Evolutionary conservation across 2,113 vertebrate genomes (phyloP).

Genomic region (Burhinus oedicnemus): DNA sequence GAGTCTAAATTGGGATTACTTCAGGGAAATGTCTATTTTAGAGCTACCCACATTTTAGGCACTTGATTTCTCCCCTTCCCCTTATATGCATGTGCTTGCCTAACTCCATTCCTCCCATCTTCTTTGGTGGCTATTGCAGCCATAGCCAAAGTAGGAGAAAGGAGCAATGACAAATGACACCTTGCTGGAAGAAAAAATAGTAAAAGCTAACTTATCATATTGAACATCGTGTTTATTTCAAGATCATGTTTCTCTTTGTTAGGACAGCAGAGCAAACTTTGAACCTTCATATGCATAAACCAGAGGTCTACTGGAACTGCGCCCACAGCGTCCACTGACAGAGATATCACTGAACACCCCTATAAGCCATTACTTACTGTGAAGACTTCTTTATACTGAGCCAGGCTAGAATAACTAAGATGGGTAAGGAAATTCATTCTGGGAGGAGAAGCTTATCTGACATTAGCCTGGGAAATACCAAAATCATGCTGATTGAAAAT

Average conservation of each 20-base stretch:
- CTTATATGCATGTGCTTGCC: not conserved
- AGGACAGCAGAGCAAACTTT: not conserved
- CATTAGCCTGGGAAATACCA: not conserved
- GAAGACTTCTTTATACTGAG: not conserved
- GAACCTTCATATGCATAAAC: not conserved
- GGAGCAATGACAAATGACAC: not conserved
- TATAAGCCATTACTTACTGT: not conserved
- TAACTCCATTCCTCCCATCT: not conserved
- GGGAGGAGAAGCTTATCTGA: not conserved
- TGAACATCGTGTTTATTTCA: not conserved
- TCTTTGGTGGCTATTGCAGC: not conserved
- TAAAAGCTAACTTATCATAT: not conserved
- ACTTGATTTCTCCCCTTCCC: not conserved
- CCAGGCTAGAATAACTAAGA: not conserved
- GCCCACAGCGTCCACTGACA: rapidly evolving
- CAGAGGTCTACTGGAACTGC: not conserved
- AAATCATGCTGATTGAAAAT: not conserved
- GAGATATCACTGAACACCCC: not conserved
- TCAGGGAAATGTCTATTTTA: not conserved
- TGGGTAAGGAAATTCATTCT: not conserved
- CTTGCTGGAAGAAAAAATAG: not conserved
- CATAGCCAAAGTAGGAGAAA: not conserved
- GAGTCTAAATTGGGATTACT: not conserved
- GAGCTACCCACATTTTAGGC: not conserved
- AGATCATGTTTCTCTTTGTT: not conserved